Base-by-base conservation (phyloP, 2,113 vertebrate species). In the Cephalopholis sonnerati region DNA sequence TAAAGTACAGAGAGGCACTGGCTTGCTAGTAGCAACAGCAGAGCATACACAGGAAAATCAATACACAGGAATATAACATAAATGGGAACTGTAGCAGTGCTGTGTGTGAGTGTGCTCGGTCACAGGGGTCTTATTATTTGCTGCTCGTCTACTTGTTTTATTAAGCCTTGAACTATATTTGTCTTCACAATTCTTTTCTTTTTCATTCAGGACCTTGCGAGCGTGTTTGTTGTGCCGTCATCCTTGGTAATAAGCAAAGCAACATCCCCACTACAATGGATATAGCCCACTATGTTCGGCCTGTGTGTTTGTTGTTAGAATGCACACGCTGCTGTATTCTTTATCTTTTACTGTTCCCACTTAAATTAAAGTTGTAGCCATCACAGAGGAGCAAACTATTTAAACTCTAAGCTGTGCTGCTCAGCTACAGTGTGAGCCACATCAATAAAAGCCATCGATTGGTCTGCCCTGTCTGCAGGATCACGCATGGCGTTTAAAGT, bases 381-480 rank as follows among this genome's bases (percentile, higher is more conserved):
- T 7, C 3, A 22, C 74, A 36, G 16, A 32, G 32, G 71, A 63
- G 53, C 63, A 10, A 24, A 67, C 51, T 27, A 11, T 51, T 53
- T 24, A 51, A 44, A 62, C 68, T 32, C n/a, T 65, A 24, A 65
- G 55, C 36, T 25, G 17, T 48, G 57, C 65, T 79, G 72, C 61
- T 54, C 70, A 55, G 77, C 65, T 15, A 32, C 81, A 79, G 53
- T 16, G 77, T 72, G 55, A 50, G 27, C 61, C 71, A 5, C 64
- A 72, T 81, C 61, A 68, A 76, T 65, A 58, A 68, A 54, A 68
- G 48, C 3, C 3, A 64, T 29, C 20, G 61, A 59, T 59, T 59
- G 57, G 57, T 59, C 25, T 29, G 12, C 8, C 9, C 41, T 55
- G 57, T 66, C 74, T 83, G 57, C 63, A 59, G 65, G 44, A 54